Conservation (phyloP, 1,140 invertebrate genomes). For the Tenebrio molitor region DNA sequence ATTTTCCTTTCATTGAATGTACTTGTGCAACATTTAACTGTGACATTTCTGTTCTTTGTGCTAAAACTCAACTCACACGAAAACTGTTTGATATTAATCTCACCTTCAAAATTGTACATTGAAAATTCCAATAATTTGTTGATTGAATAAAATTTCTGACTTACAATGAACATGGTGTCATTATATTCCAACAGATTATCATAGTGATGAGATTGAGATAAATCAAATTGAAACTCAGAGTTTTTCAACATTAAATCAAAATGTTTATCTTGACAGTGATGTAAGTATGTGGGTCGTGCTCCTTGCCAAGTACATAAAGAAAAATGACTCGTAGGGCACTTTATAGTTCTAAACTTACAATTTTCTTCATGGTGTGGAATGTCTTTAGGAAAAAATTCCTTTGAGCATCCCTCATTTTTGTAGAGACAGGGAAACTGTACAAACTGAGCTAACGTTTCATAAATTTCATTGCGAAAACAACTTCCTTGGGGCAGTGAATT, state of each 20-base stretch:
- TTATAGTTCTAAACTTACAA: not conserved
- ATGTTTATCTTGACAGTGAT: conserved; percentile 12
- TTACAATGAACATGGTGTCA: not conserved
- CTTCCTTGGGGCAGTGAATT: not conserved
- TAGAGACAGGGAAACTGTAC: conserved; percentile 16
- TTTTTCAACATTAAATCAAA: conserved; percentile 1
- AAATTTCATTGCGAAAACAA: not conserved
- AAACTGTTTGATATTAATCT: not conserved
- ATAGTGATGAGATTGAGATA: not conserved
- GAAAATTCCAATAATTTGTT: not conserved
- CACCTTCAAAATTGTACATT: not conserved
- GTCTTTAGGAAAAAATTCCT: not conserved
- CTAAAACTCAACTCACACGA: not conserved
- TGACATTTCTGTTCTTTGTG: not conserved
- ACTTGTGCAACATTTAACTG: not conserved
- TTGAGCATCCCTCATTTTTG: not conserved
- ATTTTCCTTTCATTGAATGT: not conserved
- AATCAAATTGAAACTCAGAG: conserved; percentile 2
- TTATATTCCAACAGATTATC: conserved; percentile 6
- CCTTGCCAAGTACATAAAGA: not conserved
- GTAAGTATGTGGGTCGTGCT: not conserved
- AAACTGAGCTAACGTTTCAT: conserved; percentile 8
- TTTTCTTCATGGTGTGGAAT: not conserved
- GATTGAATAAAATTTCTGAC: not conserved
- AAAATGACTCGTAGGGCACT: conserved; percentile 10